Percentiles rank a stretch among this genome's conserved stretches.
These are phyloP conservation scores for Priocnemis perturbator DNA, from an alignment of 2,888 invertebrate species.

Conservation along the genomic window DNA sequence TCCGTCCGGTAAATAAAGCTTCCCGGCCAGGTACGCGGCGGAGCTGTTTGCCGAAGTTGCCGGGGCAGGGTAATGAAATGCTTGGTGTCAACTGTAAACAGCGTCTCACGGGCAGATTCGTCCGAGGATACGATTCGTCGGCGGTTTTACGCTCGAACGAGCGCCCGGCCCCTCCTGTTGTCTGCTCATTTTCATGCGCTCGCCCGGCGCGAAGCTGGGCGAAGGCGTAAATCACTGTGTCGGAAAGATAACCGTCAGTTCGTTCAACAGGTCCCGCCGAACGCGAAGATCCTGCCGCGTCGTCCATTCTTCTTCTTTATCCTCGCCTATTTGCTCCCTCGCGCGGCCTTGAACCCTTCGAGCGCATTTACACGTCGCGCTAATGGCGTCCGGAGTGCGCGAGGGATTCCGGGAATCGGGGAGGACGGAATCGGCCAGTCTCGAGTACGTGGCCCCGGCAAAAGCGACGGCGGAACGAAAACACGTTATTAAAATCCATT, in stretches of 20 bases:
- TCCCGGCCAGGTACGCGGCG: conserved; percentile 19
- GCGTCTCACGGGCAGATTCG: conserved; percentile 24
- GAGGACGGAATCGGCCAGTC: no score
- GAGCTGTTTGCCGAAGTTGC: conserved; percentile 32
- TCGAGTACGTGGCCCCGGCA: no score
- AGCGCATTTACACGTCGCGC: no score
- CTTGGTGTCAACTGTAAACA: conserved; percentile 30
- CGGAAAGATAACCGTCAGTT: conserved; percentile 12
- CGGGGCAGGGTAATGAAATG: conserved; percentile 32
- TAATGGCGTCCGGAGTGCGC: no score
- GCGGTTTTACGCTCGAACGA: conserved; percentile 3
- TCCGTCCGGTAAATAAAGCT: conserved; percentile 52
- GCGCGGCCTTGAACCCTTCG: no score
- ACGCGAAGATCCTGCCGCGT: neutral
- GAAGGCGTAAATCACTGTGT: conserved; percentile 13
- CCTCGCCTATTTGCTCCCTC: no score
- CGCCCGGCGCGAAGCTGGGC: no score
- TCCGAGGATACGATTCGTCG: conserved; percentile 13
- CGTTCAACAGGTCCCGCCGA: conserved; percentile 16
- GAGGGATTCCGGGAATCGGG: no score
- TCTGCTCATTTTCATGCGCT: conserved; percentile 4
- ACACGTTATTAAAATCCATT: conserved; percentile 8
- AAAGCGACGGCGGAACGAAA: no score
- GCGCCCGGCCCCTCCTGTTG: neutral
- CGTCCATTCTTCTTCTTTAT: no score